Conservation (phyloP, 53 echinoderm and acorn worm genomes). For the Holothuria scabra region DNA sequence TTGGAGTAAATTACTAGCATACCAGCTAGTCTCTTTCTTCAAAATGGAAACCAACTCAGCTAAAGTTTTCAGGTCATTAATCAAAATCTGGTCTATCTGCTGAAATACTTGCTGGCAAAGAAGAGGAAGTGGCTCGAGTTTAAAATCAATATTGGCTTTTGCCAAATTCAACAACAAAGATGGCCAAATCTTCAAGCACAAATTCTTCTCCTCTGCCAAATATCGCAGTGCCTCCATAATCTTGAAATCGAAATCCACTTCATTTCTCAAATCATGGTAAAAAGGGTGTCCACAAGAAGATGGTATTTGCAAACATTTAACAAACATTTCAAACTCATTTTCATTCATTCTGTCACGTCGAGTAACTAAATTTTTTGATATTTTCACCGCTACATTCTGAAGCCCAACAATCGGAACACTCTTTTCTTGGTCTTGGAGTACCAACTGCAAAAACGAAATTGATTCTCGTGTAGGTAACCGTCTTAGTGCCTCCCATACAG, state of each 20-base stretch:
- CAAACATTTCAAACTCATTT: too few relatives aligned
- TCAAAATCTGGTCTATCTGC: background rate
- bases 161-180: constrained; percentile 3
- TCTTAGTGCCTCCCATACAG: too few relatives aligned
- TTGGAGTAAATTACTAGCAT: background rate
- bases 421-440: too few relatives aligned
- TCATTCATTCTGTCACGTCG: too few relatives aligned
- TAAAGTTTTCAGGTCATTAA: background rate
- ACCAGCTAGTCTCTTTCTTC: constrained; percentile 7
- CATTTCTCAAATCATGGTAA: background rate
- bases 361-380: too few relatives aligned
- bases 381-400: too few relatives aligned
- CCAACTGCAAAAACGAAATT: too few relatives aligned
- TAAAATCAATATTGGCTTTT: constrained; percentile 9
- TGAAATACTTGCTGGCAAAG: constrained; percentile 22
- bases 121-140: constrained; percentile 1
- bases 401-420: too few relatives aligned
- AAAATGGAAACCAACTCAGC: background rate
- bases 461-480: too few relatives aligned
- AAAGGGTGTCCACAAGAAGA: too few relatives aligned
- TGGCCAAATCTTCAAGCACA: background rate
- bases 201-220: background rate
- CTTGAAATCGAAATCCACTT: background rate
- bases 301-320: too few relatives aligned
- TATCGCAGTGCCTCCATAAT: background rate